Evolutionary conservation across 2,113 vertebrate species (phyloP), one percentile per base, ranked within the genome.

Genomic region (Marcusenius ussheri): DNA sequence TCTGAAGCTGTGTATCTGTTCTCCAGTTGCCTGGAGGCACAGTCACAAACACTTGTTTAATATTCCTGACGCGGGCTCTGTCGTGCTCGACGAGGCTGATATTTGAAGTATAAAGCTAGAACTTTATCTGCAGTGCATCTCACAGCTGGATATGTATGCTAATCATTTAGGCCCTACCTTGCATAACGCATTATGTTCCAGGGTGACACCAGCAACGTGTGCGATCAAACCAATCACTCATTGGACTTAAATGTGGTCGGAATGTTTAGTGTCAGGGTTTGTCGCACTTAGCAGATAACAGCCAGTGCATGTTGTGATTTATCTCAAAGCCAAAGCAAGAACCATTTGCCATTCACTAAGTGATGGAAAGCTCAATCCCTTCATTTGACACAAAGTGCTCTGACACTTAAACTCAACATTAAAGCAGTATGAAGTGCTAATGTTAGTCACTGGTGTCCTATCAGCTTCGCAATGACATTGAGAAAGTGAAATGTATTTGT

Each of bases 31-130:
- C 51, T 46, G 35, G 35, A 53, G 49, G 85, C 85, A 31, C 50
- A 87, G 85, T 88, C 56, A 42, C 31, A 88, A 88, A 88, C 49
- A 88, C 35, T 56, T 45, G 53, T 45, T 87, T 62, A 62, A 24
- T 45, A 88, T 66, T 62, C 53, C 39, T 53, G 53, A 53, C 17
- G 53, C 19, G 35, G 6, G 6, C 39, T 66, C 19, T 58, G 87
- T 62, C 35, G 31, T 62, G 35, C 27, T 42, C 27, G 56, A 62
- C 51, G 39, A 66, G 87, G 39, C 35, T 66, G 35, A 66, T 42
- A 58, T 88, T 70, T 62, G 87, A 42, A 88, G 24, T 24, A 42
- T 42, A 46, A 45, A 66, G 87, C 17, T 62, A 19, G 35, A 24
- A 31, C 87, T 21, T 88, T 66, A 45, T 19, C 19, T 88, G 17